A percentile compares a stretch with the other conserved stretches of the same genome.
Evolutionary conservation across 53 echinoderm and acorn worm species (phyloP).

Genomic region (Stichopus horrens): DNA sequence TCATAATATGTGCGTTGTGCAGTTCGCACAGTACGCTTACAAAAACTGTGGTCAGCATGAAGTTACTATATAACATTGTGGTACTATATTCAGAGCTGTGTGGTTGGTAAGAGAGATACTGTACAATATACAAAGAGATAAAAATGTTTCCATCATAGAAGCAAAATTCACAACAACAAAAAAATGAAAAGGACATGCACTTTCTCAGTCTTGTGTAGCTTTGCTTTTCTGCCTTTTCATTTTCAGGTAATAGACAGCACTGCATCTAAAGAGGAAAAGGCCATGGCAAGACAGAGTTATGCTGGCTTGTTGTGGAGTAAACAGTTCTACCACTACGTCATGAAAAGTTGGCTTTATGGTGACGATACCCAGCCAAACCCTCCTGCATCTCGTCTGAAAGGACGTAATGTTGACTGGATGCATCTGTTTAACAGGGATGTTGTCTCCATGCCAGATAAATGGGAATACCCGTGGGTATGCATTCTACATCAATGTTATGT

Average conservation of each 20-base stretch:
- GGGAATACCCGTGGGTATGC: constrained; percentile 96
- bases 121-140: no score
- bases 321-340: constrained; percentile 97
- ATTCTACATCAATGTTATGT: not conserved
- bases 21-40: no score
- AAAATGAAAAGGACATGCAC: not conserved
- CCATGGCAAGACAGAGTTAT: constrained; percentile 84
- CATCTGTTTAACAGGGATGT: constrained; percentile 95
- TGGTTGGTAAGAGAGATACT: no score
- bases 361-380: constrained; percentile 75
- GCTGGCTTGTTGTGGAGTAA: constrained; percentile 95
- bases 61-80: no score
- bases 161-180: not conserved
- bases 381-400: constrained; percentile 62
- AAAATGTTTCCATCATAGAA: no score
- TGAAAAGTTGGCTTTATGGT: constrained; percentile 85
- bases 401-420: constrained; percentile 85
- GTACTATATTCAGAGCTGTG: no score
- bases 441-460: constrained; percentile 97
- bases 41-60: no score
- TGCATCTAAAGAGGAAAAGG: constrained; percentile 41
- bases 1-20: no score
- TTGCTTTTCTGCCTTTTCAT: not conserved
- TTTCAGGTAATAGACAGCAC: constrained; percentile 71
- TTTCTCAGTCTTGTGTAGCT: not conserved